phyloP scores from a whole-genome alignment of 1,140 invertebrate species.

The Heliconius melpomene region DNA sequence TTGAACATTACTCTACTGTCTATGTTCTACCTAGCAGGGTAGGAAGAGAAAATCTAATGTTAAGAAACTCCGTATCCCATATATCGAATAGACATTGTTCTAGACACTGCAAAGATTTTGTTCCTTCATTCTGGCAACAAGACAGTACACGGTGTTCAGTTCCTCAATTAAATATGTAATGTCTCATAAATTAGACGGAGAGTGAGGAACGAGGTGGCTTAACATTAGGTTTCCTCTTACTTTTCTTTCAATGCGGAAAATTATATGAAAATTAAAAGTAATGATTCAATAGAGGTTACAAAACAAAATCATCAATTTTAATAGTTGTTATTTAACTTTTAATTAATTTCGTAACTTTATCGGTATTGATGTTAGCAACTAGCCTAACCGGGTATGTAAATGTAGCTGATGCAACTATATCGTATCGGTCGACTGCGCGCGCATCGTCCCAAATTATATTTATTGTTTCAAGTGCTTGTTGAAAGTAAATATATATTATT shows the following conservation, averaged over 20 bases:
- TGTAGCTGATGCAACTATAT: background rate
- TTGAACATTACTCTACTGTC: too few species aligned
- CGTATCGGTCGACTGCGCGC: slow-evolving; percentile 9
- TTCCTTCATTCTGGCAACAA: too few species aligned
- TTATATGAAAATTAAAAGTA: too few species aligned
- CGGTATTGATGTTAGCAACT: background rate
- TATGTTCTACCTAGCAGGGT: too few species aligned
- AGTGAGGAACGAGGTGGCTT: background rate
- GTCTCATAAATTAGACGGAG: too few species aligned
- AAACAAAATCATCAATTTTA: background rate
- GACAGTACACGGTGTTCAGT: too few species aligned
- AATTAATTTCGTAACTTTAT: slow-evolving; percentile 6
- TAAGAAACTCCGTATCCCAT: too few species aligned
- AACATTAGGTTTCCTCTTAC: background rate
- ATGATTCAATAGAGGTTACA: background rate
- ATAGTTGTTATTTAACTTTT: background rate
- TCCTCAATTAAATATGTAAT: too few species aligned
- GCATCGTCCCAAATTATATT: background rate
- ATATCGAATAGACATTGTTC: too few species aligned
- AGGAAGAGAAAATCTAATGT: too few species aligned
- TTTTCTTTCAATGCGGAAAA: background rate
- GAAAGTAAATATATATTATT: too few species aligned
- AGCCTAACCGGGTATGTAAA: background rate
- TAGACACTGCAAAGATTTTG: too few species aligned
- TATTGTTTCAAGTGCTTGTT: background rate